phyloP scores from a whole-genome alignment of 2,113 vertebrate genomes.

The Eira barbara region DNA sequence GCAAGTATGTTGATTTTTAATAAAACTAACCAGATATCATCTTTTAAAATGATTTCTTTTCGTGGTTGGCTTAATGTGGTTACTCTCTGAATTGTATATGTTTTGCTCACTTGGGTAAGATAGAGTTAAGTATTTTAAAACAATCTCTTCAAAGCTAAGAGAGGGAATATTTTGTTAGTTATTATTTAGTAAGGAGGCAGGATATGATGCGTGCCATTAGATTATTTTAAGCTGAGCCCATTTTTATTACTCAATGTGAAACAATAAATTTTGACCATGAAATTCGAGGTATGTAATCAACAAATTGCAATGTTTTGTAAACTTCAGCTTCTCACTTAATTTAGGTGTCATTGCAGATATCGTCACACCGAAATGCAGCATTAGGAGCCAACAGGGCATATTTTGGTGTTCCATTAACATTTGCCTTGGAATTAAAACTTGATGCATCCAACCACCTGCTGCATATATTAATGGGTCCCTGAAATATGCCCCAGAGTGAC shows the following conservation, averaged over 20 bases:
- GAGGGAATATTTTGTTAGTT: background rate
- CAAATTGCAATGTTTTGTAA: slow-evolving; percentile 47
- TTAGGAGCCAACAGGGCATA: slow-evolving; percentile 52
- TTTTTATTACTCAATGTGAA: background rate
- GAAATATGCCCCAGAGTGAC: slow-evolving; percentile 77
- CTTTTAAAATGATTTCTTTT: background rate
- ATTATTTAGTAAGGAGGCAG: background rate
- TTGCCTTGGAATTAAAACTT: slow-evolving; percentile 66
- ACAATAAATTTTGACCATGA: background rate
- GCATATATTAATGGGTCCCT: slow-evolving; percentile 73
- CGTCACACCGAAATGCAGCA: background rate
- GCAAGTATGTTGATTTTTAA: background rate
- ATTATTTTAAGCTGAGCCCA: background rate
- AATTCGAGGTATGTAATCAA: background rate
- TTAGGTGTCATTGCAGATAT: slow-evolving; percentile 23
- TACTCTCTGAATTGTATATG: background rate
- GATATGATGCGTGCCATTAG: background rate
- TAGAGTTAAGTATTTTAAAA: background rate
- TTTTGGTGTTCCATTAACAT: slow-evolving; percentile 70
- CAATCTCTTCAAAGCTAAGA: background rate
- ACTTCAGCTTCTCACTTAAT: slow-evolving; percentile 28
- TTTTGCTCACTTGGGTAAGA: background rate
- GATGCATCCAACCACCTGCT: slow-evolving; percentile 56
- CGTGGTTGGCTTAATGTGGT: background rate
- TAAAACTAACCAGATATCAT: background rate